Base-by-base conservation (phyloP, 2,797 vertebrate species). In the Triplophysa yarkandensis region DNA sequence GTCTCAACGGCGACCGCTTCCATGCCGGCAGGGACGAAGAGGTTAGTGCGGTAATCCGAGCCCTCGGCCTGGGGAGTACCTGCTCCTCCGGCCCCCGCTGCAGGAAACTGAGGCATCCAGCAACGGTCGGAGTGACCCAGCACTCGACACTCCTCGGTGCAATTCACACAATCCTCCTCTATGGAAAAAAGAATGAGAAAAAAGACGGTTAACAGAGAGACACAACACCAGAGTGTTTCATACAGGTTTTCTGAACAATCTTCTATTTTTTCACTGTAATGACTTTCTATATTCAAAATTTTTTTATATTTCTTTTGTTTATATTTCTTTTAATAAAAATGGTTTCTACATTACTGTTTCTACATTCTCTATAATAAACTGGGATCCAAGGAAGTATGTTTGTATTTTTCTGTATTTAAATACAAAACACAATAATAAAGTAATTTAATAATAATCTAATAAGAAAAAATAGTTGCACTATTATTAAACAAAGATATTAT, bases 161-260 rank as follows among this genome's bases (percentile, higher is more conserved):
- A 99, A 85, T 99, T 99, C 89, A 98, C 90, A 80, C 98, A 98
- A 88, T 99, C 97, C 90, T 99, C 97, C 88, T 99, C 98, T 98
- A 93, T 52, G 83, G n/a, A 44, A 68, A 16, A 79, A 17, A 64
- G 11, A 74, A 17, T 70, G 58, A 77, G 50, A 63, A 78, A 83
- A n/a, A 1, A 79, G 83, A 30, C 34, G 1, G 63, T 55, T 43
- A 43, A 62, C 44, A 25, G 62, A 75, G 25, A 61, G n/a, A 28
- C 32, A 60, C 30, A 73, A 16, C 78, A 43, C 72, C 27, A 58
- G 60, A 11, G 9, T 17, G 19, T 23, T 50, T 50, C n/a, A 7
- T 19, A 19, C 17, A 8, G 17, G 44, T 48, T n/a, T 44, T 44
- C n/a, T 19, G 44, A 48, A n/a, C 17, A 48, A 48, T 17, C 17